Conservation (phyloP, 2,888 invertebrate genomes). For the Thalpophila matura region DNA sequence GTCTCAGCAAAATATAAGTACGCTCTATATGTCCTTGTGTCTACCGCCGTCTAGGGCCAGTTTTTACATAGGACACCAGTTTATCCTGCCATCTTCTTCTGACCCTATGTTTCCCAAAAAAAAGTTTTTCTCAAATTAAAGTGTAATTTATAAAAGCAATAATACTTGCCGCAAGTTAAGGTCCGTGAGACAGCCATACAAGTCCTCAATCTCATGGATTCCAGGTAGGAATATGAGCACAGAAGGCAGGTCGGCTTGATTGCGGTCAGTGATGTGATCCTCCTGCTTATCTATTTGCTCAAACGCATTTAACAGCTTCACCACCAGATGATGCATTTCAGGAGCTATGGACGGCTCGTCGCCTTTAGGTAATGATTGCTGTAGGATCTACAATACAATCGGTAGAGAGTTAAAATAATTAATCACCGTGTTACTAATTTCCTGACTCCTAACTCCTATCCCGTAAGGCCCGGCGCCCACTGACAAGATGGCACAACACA, state of each 20-base stretch:
- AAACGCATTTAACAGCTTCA: constrained; percentile 92
- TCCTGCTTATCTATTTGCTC: constrained; percentile 91
- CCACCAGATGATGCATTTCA: constrained; percentile 91
- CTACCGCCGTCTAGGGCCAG: too few relatives aligned
- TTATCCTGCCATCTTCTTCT: too few relatives aligned
- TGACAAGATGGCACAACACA: too few relatives aligned
- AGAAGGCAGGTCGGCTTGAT: constrained; percentile 87
- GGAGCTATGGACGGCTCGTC: constrained; percentile 90
- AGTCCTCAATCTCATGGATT: constrained; percentile 95
- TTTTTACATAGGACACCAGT: too few relatives aligned
- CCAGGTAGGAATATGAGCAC: constrained; percentile 98
- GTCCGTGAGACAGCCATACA: constrained; percentile 86
- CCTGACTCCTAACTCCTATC: too few relatives aligned
- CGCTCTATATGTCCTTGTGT: too few relatives aligned
- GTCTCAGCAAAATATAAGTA: too few relatives aligned
- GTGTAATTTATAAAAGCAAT: too few relatives aligned
- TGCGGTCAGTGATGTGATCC: constrained; percentile 71
- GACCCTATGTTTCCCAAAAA: too few relatives aligned
- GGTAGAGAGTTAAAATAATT: not conserved
- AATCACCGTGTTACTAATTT: too few relatives aligned
- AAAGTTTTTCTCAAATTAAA: too few relatives aligned
- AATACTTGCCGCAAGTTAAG: constrained; percentile 71
- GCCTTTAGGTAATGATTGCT: constrained; percentile 76
- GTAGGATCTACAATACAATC: constrained; percentile 81
- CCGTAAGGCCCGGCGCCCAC: too few relatives aligned